Evolutionary conservation across 2,888 invertebrate species (phyloP).

Genomic region (Coremacera marginata): DNA sequence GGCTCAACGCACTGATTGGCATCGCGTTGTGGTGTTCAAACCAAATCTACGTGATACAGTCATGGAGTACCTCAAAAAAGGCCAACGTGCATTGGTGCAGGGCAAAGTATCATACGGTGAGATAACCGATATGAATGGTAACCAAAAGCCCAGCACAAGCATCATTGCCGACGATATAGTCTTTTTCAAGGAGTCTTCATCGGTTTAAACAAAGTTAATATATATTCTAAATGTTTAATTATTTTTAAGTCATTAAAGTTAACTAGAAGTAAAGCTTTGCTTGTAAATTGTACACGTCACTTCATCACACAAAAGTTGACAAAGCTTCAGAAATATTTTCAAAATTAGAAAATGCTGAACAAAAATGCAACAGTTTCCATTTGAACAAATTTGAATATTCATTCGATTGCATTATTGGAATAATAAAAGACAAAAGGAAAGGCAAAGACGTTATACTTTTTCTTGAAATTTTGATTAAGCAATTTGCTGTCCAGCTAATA

Average conservation of each 20-base stretch:
- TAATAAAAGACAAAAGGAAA: not conserved
- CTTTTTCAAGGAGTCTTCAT: conserved; percentile 75
- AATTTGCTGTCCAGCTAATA: not conserved
- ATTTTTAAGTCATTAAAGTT: conserved; percentile 24
- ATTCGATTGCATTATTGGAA: not conserved
- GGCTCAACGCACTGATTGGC: conserved; percentile 92
- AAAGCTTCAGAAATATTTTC: not conserved
- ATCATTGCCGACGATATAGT: conserved; percentile 90
- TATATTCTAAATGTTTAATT: not conserved
- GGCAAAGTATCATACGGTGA: conserved; percentile 89
- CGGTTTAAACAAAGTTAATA: not conserved
- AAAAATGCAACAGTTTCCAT: not conserved
- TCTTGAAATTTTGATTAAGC: not conserved
- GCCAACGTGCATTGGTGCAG: conserved; percentile 84
- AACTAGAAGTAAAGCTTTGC: conserved; percentile 3
- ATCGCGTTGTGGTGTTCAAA: conserved; percentile 87
- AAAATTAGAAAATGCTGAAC: not conserved
- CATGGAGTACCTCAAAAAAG: conserved; percentile 84
- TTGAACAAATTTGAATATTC: not conserved
- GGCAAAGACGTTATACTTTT: not conserved
- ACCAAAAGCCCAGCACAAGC: conserved; percentile 78
- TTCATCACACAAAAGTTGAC: conserved; percentile 10
- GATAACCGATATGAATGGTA: conserved; percentile 82
- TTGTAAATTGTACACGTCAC: not conserved
- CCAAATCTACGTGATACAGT: conserved; percentile 85